phyloP scores from a whole-genome alignment of 2,113 vertebrate genomes.

The Poicephalus gulielmi region DNA sequence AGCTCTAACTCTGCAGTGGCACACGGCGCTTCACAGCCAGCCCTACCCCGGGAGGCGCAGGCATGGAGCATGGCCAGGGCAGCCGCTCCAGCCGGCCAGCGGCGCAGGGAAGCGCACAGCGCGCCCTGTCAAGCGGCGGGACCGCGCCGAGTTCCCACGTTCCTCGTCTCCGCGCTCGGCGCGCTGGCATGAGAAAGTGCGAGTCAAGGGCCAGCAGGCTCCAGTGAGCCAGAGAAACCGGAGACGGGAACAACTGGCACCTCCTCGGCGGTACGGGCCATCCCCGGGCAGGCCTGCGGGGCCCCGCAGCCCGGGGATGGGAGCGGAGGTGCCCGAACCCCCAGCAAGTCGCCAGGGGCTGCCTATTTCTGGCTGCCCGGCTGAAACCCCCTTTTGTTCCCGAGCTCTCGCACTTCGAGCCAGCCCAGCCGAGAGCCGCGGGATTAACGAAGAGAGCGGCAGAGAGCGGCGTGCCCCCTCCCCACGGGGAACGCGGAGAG shows the following conservation, averaged over 20 bases:
- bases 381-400: constrained; percentile 36
- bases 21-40: accelerated
- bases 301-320: not conserved
- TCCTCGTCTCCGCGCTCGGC: accelerated
- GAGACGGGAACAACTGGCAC: constrained; percentile 35
- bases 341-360: not conserved
- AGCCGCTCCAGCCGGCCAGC: accelerated
- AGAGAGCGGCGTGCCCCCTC: constrained; percentile 6
- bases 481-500: not conserved
- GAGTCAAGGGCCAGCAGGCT: constrained; percentile 2
- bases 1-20: not conserved
- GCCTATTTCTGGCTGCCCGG: constrained; percentile 32
- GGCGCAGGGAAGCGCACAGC: not conserved
- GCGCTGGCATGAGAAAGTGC: not conserved
- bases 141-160: not conserved
- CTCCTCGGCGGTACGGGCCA: accelerated
- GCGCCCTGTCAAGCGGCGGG: not conserved
- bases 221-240: constrained; percentile 25
- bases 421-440: not conserved
- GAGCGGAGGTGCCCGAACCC: not conserved
- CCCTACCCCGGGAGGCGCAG: not conserved
- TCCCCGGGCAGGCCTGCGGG: not conserved
- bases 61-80: not conserved
- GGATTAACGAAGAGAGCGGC: constrained; percentile 42
- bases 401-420: not conserved